A percentile compares a stretch with the other conserved stretches of the same genome.
phyloP scores from a whole-genome alignment of 2,888 invertebrate species.

The Aphrophora alni region DNA sequence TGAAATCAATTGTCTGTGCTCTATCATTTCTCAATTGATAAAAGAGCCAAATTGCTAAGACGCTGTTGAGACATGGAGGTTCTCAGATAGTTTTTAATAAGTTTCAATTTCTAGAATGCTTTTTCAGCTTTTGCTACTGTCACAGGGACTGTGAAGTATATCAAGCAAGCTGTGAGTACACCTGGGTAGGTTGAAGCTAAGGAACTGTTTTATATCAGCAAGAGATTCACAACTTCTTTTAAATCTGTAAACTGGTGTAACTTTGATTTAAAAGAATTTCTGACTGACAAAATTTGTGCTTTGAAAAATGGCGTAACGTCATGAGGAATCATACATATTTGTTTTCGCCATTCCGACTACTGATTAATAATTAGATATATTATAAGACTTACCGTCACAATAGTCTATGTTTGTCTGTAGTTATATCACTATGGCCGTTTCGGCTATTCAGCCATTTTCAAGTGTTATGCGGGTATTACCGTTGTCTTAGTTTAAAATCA shows the following conservation, averaged over 20 bases:
- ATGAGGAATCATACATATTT: no score
- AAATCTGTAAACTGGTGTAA: not conserved
- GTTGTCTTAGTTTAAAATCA: no score
- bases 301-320: not conserved
- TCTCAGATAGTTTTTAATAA: slow-evolving; percentile 2
- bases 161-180: not conserved
- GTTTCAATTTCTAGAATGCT: not conserved
- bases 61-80: not conserved
- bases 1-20: not conserved
- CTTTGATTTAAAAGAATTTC: not conserved
- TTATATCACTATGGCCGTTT: no score
- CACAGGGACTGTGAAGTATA: not conserved
- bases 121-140: slow-evolving; percentile 10
- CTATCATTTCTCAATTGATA: not conserved
- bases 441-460: no score
- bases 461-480: no score
- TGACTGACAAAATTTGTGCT: not conserved
- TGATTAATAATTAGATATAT: no score
- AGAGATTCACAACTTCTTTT: not conserved
- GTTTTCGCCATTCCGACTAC: no score
- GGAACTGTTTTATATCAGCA: slow-evolving; percentile 1
- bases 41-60: not conserved
- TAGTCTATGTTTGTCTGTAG: no score
- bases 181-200: not conserved
- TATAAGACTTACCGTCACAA: no score